Base-by-base conservation (phyloP, 2,797 vertebrate genomes). In the Micropoecilia bifurca region DNA sequence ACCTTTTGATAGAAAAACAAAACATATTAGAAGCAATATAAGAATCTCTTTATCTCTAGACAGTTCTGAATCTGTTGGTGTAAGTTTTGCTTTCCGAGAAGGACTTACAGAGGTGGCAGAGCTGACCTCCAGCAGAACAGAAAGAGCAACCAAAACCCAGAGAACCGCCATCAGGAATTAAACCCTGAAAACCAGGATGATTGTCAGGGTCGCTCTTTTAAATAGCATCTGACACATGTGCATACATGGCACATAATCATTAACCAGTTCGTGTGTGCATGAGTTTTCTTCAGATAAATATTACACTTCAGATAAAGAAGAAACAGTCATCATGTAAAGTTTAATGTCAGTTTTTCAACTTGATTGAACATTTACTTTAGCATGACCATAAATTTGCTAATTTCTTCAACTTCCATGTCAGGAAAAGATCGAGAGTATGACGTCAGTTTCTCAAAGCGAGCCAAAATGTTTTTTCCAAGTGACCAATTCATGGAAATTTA, bases 41-140 rank as follows among this genome's bases (percentile, higher is more conserved):
- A 10, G 25, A 55, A 55, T 10, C 25, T 55, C 8, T 20, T 22
- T 50, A 22, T 50, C 48, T 50, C 6, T 22, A 50, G 20, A 22
- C 18, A 3, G 8, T 53, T 22, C 20, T 22, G 46, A 55, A 3
- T 16, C 36, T 36, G 28, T 61, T 12, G 0, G 22, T 6, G 14
- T 20, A 3, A 47, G 30, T 8, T 48, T 72, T 33, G 45, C 6
- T 71, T n/a, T 33, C 25, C n/a, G 28, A 50, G 48, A 30, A 28
- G 20, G n/a, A 93, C 92, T 91, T 84, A 95, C 93, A 6, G 93
- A 90, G 75, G 76, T 0, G 0, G 87, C 91, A 73, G 91, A 91
- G 71, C 75, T 87, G 6, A 53, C 71, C 83, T 89, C 82, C 83
- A 94, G 74, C 73, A 91, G 86, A 57, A 85, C 30, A 0, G 83